phyloP scores from a whole-genome alignment of 1,140 invertebrate genomes.

The Elymnias hypermnestra region DNA sequence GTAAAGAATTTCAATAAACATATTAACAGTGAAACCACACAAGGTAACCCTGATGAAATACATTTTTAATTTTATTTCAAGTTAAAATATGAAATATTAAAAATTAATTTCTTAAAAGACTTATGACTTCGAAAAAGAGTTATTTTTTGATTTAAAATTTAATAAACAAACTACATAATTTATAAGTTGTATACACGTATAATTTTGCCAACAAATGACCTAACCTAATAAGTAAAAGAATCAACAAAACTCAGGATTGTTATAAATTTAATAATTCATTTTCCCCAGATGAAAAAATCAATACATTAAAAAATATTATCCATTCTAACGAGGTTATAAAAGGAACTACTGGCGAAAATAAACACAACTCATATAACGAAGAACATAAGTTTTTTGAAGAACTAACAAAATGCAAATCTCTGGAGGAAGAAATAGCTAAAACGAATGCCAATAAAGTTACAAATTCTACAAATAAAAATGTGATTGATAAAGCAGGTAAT shows the following conservation, averaged over 20 bases:
- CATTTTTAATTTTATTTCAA: not conserved
- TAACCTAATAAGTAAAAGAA: too few species aligned
- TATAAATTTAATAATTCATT: too few species aligned
- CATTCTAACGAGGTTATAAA: constrained; percentile 12
- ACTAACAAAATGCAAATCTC: constrained; percentile 30
- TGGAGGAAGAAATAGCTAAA: constrained; percentile 20
- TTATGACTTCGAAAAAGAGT: too few species aligned
- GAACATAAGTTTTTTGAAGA: constrained; percentile 33
- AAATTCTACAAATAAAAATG: not conserved
- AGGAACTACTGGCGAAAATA: constrained; percentile 8
- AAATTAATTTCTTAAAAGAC: too few species aligned
- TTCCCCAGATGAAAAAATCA: constrained; percentile 6
- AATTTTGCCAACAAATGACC: too few species aligned
- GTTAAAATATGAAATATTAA: not conserved
- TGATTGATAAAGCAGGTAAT: not conserved
- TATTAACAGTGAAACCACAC: constrained; percentile 8
- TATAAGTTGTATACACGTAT: too few species aligned
- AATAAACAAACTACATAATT: not conserved
- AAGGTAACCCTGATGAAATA: constrained; percentile 3
- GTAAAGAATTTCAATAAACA: constrained; percentile 24
- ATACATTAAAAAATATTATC: constrained; percentile 1
- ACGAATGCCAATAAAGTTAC: not conserved
- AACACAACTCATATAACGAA: constrained; percentile 14
- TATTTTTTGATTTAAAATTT: too few species aligned
- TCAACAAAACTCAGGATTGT: too few species aligned